These are phyloP conservation scores for Scarus forsteni DNA, from an alignment of 2,797 vertebrate species.

Conservation along the genomic window DNA sequence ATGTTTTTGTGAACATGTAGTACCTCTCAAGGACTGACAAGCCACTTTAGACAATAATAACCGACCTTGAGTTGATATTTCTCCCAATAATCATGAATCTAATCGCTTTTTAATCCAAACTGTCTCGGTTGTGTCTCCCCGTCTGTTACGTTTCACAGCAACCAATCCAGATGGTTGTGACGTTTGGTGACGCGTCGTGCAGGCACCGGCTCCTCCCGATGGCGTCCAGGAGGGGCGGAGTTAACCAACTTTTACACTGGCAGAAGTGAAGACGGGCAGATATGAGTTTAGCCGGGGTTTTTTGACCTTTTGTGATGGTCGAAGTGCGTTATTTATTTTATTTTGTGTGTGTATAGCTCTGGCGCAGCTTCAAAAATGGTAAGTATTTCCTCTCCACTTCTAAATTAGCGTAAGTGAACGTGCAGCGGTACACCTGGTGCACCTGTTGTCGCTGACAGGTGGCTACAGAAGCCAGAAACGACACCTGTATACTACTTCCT, in stretches of 20 bases:
- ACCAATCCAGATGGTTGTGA: conserved; percentile 42
- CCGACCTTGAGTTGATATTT: too few relatives aligned
- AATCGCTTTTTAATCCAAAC: too few relatives aligned
- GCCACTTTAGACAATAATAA: too few relatives aligned
- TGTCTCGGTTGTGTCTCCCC: neutral
- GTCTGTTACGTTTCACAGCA: neutral
- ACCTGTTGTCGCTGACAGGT: conserved; percentile 68
- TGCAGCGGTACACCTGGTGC: conserved; percentile 68
- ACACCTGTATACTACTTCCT: conserved; percentile 1
- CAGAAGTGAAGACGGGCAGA: conserved; percentile 17
- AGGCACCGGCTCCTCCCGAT: conserved; percentile 13
- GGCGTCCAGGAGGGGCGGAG: conserved; percentile 59
- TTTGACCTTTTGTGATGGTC: conserved; percentile 66
- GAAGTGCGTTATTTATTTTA: conserved; percentile 27
- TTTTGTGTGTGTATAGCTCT: conserved; percentile 2
- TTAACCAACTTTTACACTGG: conserved; percentile 43
- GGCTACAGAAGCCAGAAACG: conserved; percentile 26
- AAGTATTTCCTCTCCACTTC: conserved; percentile 51
- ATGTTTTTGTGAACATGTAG: too few relatives aligned
- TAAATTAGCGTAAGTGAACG: neutral
- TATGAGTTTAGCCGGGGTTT: conserved; percentile 46
- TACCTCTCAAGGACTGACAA: too few relatives aligned
- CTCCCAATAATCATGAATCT: too few relatives aligned
- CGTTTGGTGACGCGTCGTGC: conserved; percentile 43
- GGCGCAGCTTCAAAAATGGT: conserved; percentile 68